Percentiles rank a stretch among this genome's conserved stretches.
These are phyloP conservation scores for Thereuonema tuberculata DNA, from an alignment of 1,140 invertebrate species.

Conservation along the genomic window DNA sequence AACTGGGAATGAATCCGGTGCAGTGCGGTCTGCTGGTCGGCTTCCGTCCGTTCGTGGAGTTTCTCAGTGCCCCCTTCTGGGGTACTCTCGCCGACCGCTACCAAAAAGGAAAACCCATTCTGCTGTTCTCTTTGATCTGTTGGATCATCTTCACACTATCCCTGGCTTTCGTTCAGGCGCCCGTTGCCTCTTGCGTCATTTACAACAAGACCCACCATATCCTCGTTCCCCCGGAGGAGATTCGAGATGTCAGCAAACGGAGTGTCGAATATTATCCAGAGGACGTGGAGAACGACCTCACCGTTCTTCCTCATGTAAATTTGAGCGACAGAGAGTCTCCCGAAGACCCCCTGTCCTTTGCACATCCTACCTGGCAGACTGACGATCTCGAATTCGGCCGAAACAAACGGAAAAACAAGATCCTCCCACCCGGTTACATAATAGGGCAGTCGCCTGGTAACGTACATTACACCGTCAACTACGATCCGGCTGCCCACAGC, in stretches of 20 bases:
- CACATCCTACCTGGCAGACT: too few relatives aligned
- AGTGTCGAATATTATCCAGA: neutral
- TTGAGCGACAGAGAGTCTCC: too few relatives aligned
- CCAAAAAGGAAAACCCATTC: slow-evolving; percentile 46
- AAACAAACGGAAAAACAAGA: neutral
- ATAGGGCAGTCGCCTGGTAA: slow-evolving; percentile 57
- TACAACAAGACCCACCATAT: slow-evolving; percentile 52
- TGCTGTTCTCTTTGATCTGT: slow-evolving; percentile 78
- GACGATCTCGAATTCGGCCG: too few relatives aligned
- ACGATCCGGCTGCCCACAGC: slow-evolving; percentile 52
- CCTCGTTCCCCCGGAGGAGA: slow-evolving; percentile 15
- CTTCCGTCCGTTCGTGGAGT: slow-evolving; percentile 90
- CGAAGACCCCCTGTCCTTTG: neutral
- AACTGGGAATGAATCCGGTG: slow-evolving; percentile 93
- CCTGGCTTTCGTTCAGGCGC: slow-evolving; percentile 85
- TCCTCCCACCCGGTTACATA: slow-evolving; percentile 19
- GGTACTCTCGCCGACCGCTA: slow-evolving; percentile 80
- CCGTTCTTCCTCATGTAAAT: neutral
- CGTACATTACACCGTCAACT: slow-evolving; percentile 66
- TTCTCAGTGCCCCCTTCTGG: slow-evolving; percentile 96
- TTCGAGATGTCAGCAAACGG: neutral
- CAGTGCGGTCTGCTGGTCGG: slow-evolving; percentile 88
- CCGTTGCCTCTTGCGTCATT: slow-evolving; percentile 66
- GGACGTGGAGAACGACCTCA: neutral
- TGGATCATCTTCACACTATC: slow-evolving; percentile 96